Conservation (phyloP, 2,113 vertebrate species). For the Ceyx melanurus region DNA sequence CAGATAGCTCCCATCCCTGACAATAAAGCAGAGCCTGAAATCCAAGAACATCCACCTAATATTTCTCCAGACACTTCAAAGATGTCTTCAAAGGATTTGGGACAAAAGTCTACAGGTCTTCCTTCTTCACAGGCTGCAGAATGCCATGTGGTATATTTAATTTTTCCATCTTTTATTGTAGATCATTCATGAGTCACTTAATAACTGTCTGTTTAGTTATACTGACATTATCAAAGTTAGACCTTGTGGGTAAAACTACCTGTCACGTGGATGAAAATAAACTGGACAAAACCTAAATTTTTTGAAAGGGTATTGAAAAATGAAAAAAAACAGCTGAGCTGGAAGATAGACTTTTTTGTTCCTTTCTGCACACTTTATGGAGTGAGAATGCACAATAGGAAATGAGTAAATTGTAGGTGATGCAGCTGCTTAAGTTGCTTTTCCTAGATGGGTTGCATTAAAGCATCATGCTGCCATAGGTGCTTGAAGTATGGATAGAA, state of each 20-base stretch:
- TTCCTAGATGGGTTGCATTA: background rate
- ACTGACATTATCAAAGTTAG: slow-evolving; percentile 48
- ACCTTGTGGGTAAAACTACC: slow-evolving; percentile 74
- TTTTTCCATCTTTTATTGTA: slow-evolving; percentile 69
- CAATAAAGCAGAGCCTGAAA: slow-evolving; percentile 71
- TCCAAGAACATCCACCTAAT: slow-evolving; percentile 74
- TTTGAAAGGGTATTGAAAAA: background rate
- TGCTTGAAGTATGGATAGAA: background rate
- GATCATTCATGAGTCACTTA: slow-evolving; percentile 54
- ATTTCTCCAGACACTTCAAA: slow-evolving; percentile 75
- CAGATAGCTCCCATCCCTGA: slow-evolving; percentile 77
- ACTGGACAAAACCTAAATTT: background rate
- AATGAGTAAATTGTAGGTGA: background rate
- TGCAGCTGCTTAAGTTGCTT: background rate
- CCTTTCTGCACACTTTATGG: background rate
- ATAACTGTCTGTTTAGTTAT: slow-evolving; percentile 55
- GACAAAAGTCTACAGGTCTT: slow-evolving; percentile 70
- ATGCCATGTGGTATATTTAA: slow-evolving; percentile 76
- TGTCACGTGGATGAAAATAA: slow-evolving; percentile 8
- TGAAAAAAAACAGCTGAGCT: background rate
- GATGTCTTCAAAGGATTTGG: slow-evolving; percentile 72
- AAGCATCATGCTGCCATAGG: background rate
- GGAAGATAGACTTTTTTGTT: background rate
- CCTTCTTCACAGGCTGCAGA: slow-evolving; percentile 75
- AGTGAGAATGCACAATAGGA: background rate